Percentiles rank a stretch among this genome's conserved stretches.
Conservation (phyloP, 1,140 invertebrate species). For the Neodiprion pinetum region DNA sequence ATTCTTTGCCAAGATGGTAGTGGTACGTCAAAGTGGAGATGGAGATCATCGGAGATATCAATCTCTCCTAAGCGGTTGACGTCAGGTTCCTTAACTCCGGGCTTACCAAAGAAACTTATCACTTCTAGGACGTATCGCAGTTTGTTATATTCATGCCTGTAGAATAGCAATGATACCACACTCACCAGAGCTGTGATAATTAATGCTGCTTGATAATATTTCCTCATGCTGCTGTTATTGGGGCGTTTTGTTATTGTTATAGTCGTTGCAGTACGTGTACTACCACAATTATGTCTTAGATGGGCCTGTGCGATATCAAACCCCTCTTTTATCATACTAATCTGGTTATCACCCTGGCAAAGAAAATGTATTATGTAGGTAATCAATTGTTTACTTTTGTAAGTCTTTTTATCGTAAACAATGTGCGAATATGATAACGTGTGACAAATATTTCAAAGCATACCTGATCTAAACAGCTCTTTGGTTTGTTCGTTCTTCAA, state of each 20-base stretch:
- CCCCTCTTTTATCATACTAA: neutral
- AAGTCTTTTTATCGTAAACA: too few relatives aligned
- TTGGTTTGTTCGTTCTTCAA: neutral
- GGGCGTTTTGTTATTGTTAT: neutral
- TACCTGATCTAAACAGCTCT: neutral
- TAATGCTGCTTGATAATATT: constrained; percentile 77
- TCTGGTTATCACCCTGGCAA: neutral
- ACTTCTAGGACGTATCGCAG: constrained; percentile 78
- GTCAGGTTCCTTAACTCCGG: constrained; percentile 42
- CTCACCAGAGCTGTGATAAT: constrained; percentile 71
- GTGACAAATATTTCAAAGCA: neutral
- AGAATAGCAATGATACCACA: constrained; percentile 74
- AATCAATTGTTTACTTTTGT: too few relatives aligned
- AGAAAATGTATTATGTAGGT: neutral
- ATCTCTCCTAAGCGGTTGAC: constrained; percentile 35
- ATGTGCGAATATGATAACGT: too few relatives aligned
- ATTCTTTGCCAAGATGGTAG: constrained; percentile 64
- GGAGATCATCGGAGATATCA: constrained; percentile 21
- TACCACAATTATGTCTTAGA: neutral
- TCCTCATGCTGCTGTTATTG: constrained; percentile 65
- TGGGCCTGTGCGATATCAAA: neutral
- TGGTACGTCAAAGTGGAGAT: constrained; percentile 54
- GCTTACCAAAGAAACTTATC: constrained; percentile 77
- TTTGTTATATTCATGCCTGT: constrained; percentile 79
- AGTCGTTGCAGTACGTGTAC: neutral